Evolutionary conservation across 2,797 vertebrate species (phyloP).

Genomic region (Dendrocincla tyrannina): DNA sequence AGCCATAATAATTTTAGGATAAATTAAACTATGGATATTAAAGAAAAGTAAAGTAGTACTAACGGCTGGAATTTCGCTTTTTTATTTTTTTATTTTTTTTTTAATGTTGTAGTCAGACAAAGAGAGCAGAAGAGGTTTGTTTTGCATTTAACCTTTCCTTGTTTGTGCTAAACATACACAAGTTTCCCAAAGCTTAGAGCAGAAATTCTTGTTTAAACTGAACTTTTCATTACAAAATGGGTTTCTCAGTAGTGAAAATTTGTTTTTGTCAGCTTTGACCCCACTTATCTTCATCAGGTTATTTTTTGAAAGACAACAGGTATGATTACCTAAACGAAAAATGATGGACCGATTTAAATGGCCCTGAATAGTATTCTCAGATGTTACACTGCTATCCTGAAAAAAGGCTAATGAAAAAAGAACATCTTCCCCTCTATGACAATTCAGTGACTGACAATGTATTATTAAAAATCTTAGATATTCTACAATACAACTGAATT

Average conservation of each 20-base stretch:
- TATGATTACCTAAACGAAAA: not conserved
- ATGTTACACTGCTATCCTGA: not conserved
- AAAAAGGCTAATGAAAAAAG: not conserved
- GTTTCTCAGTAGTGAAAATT: not conserved
- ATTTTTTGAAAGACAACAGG: constrained; percentile 31
- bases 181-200: constrained; percentile 10
- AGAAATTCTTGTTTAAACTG: not conserved
- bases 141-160: constrained; percentile 47
- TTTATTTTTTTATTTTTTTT: not conserved
- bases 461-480: constrained; percentile 12
- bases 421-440: not conserved
- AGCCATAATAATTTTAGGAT: constrained; percentile 82
- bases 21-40: constrained; percentile 80
- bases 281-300: constrained; percentile 34
- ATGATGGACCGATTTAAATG: not conserved
- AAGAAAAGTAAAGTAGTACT: constrained; percentile 73
- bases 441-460: not conserved
- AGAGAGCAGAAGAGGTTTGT: constrained; percentile 9
- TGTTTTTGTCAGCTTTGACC: constrained; percentile 14
- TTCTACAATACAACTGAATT: not conserved
- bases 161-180: constrained; percentile 34
- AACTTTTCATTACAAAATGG: not conserved
- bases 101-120: constrained; percentile 50
- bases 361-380: not conserved
- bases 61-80: not conserved